A percentile compares a stretch with the other conserved stretches of the same genome.
phyloP scores from a whole-genome alignment of 2,797 vertebrate species.

The Chiloscyllium punctatum region DNA sequence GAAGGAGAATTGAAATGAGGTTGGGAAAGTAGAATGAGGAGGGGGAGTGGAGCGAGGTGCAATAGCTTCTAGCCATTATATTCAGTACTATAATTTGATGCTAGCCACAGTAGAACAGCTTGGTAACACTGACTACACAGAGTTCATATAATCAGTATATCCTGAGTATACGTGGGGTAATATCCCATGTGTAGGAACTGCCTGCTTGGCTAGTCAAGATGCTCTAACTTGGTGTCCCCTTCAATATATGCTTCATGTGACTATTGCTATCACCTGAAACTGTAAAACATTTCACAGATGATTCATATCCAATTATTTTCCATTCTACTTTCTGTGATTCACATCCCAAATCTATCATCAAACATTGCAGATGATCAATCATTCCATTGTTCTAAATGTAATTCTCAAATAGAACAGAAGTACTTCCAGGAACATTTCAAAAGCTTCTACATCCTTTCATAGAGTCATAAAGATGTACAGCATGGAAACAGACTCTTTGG shows the following conservation, averaged over 20 bases:
- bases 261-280: not conserved
- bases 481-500: too few species aligned
- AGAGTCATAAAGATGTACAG: too few species aligned
- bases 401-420: conserved; percentile 41
- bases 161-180: not conserved
- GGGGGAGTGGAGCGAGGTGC: too few species aligned
- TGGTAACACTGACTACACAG: not conserved
- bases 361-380: conserved; percentile 25
- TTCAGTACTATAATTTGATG: too few species aligned
- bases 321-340: not conserved
- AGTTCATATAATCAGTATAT: too few species aligned
- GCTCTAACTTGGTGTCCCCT: not conserved
- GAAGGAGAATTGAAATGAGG: too few species aligned
- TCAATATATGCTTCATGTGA: not conserved
- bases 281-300: not conserved
- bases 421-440: conserved; percentile 35
- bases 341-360: not conserved
- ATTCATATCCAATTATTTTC: not conserved
- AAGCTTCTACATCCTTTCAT: too few species aligned
- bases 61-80: too few species aligned
- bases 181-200: not conserved
- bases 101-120: not conserved
- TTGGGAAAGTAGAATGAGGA: too few species aligned
- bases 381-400: conserved; percentile 43
- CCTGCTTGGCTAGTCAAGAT: not conserved